Percentiles rank a stretch among this genome's conserved stretches.
Evolutionary conservation across 1,140 invertebrate genomes (phyloP).

Genomic region (Choristoneura fumiferana): DNA sequence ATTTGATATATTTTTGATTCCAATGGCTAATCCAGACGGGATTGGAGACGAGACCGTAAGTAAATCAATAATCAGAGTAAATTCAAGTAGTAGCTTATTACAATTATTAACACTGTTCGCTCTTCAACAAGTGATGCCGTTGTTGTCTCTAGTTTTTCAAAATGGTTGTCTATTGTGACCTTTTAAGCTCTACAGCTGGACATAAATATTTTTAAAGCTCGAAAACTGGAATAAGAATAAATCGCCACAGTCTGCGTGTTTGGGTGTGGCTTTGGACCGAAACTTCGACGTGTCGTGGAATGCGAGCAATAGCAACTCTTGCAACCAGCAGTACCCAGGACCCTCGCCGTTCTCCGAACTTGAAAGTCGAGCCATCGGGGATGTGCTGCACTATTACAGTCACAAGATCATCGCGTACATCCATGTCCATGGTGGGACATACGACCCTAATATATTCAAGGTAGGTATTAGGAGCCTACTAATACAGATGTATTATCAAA

Average conservation of each 20-base stretch:
- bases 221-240: constrained; percentile 80
- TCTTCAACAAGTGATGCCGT: too few species aligned
- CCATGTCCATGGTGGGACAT: constrained; percentile 48
- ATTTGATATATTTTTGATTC: constrained; percentile 65
- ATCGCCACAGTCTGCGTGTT: constrained; percentile 70
- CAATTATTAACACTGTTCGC: too few species aligned
- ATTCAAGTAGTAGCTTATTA: too few species aligned
- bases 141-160: too few species aligned
- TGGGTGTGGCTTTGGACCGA: constrained; percentile 81
- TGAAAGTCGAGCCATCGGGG: constrained; percentile 81
- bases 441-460: constrained; percentile 36
- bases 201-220: constrained; percentile 32
- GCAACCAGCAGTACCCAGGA: constrained; percentile 86
- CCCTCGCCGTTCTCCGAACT: constrained; percentile 85
- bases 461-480: constrained; percentile 24
- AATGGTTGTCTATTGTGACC: too few species aligned
- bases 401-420: constrained; percentile 60
- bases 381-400: constrained; percentile 64
- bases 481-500: too few species aligned
- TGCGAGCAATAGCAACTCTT: constrained; percentile 78
- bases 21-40: constrained; percentile 64
- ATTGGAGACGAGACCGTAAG: constrained; percentile 19
- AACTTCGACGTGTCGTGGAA: constrained; percentile 84
- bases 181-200: too few species aligned
- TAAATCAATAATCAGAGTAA: neutral